phyloP scores from a whole-genome alignment of 2,797 vertebrate genomes.

The Anniella stebbinsi region DNA sequence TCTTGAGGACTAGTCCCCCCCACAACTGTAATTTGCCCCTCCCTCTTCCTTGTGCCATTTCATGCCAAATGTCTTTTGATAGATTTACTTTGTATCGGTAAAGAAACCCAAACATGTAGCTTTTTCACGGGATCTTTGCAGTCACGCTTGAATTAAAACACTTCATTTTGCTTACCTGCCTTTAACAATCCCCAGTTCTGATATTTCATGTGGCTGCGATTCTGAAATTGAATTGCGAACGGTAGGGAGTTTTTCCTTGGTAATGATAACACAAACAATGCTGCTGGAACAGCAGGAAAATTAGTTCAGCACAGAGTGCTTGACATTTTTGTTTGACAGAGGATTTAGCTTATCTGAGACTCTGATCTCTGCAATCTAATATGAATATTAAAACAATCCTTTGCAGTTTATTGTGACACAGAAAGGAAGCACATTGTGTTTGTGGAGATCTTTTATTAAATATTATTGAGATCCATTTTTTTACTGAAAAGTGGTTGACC shows the following conservation, averaged over 20 bases:
- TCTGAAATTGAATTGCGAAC: conserved; percentile 7
- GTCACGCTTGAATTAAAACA: conserved; percentile 21
- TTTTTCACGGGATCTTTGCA: neutral
- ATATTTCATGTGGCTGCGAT: neutral
- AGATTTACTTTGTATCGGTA: neutral
- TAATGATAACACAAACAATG: neutral
- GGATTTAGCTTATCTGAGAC: conserved; percentile 37
- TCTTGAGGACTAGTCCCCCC: neutral
- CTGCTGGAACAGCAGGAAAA: neutral
- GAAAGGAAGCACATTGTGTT: neutral
- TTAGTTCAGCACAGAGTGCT: conserved; percentile 16
- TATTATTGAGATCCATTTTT: conserved; percentile 33
- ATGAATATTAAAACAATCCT: conserved; percentile 41
- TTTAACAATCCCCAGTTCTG: conserved; percentile 19
- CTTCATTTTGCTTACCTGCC: neutral
- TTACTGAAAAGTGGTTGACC: conserved; percentile 30
- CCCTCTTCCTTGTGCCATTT: neutral
- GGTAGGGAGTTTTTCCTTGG: conserved; percentile 13
- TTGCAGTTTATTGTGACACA: conserved; percentile 15
- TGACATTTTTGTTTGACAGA: conserved; percentile 35
- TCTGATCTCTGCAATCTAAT: conserved; percentile 25
- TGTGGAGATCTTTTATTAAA: neutral
- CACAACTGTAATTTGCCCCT: neutral
- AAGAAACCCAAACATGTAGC: neutral
- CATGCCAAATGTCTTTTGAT: neutral